Percentiles rank a stretch among this genome's conserved stretches.
phyloP scores from a whole-genome alignment of 2,797 vertebrate species.

The Acanthornis magna region DNA sequence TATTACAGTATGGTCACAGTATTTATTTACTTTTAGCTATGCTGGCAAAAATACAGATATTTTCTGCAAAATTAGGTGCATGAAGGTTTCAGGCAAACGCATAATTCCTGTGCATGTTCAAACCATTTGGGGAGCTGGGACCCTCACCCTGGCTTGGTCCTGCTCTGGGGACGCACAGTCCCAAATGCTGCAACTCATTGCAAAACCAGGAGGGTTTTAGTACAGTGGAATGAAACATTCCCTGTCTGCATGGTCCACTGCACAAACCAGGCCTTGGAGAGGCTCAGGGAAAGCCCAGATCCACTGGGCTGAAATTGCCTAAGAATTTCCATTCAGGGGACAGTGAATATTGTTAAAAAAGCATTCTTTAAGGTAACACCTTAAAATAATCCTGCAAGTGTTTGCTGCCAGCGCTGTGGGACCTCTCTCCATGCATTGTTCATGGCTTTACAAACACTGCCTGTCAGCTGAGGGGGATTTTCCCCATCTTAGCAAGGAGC shows the following conservation, averaged over 20 bases:
- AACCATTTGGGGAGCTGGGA: not conserved
- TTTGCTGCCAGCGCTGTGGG: not conserved
- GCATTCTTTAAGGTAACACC: not conserved
- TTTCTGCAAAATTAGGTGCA: not conserved
- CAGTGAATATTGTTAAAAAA: not conserved
- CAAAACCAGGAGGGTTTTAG: not conserved
- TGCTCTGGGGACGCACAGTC: not conserved
- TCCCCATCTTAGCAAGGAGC: too few relatives aligned
- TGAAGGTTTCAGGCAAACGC: not conserved
- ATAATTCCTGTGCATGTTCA: accelerated
- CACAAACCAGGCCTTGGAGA: not conserved
- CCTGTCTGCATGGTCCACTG: not conserved
- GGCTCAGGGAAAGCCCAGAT: not conserved
- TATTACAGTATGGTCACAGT: not conserved
- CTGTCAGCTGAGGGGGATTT: not conserved
- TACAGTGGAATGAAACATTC: not conserved
- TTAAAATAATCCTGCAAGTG: not conserved
- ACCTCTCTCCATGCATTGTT: not conserved
- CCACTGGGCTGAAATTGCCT: not conserved
- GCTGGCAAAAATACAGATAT: not conserved
- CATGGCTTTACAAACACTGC: accelerated
- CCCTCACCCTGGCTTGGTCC: not conserved
- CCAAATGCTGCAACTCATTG: not conserved
- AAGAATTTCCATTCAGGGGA: not conserved
- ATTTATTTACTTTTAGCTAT: not conserved